Percentiles rank a stretch among this genome's conserved stretches.
Conservation (phyloP, 2,113 vertebrate genomes). For the Bufo bufo region DNA sequence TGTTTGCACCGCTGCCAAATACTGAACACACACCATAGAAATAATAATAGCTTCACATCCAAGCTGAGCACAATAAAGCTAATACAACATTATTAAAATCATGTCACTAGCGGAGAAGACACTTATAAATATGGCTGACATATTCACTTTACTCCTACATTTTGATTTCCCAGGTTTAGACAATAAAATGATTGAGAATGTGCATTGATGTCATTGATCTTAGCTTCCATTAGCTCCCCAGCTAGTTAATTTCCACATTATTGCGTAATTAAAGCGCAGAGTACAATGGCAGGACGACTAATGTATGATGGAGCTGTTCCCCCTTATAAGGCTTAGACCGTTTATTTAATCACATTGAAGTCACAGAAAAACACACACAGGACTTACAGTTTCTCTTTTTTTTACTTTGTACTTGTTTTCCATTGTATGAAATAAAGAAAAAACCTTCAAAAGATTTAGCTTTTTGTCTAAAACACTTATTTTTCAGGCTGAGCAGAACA, state of each 20-base stretch:
- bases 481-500: background rate
- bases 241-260: background rate
- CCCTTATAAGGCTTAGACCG: background rate
- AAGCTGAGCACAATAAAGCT: background rate
- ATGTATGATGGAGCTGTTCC: constrained; percentile 27
- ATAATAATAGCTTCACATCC: background rate
- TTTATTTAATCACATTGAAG: constrained; percentile 38
- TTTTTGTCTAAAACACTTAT: background rate
- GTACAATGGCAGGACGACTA: constrained; percentile 19
- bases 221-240: background rate
- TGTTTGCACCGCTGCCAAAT: background rate
- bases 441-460: background rate
- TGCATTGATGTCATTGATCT: constrained; percentile 19
- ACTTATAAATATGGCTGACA: background rate
- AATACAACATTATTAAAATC: background rate
- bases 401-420: constrained; percentile 26
- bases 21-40: background rate
- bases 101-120: background rate
- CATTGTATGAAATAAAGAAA: background rate
- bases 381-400: background rate
- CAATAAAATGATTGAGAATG: constrained; percentile 14
- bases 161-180: background rate
- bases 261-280: constrained; percentile 11
- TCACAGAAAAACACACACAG: constrained; percentile 22
- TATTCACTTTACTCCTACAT: background rate